Evolutionary conservation across 92 coral and sea anemone species (phyloP).

Genomic region (Porites divaricata): DNA sequence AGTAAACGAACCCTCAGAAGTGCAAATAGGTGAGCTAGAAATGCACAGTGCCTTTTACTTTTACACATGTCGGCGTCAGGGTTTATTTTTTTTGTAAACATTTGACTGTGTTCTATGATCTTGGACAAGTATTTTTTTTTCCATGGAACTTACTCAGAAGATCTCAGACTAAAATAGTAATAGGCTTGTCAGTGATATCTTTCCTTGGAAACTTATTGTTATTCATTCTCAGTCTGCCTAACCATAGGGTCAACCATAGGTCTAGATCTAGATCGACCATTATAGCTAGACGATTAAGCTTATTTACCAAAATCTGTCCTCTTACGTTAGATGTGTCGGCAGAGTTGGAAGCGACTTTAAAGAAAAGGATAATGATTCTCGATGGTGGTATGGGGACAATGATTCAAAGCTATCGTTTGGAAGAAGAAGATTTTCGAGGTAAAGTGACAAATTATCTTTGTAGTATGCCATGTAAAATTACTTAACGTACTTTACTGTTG

Average conservation of each 20-base stretch:
- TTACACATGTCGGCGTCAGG: too few species aligned
- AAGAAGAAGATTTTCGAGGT: constrained; percentile 93
- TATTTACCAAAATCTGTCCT: not conserved
- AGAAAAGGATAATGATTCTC: constrained; percentile 88
- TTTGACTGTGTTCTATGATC: too few species aligned
- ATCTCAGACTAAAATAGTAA: too few species aligned
- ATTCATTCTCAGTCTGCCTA: too few species aligned
- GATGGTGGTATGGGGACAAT: constrained; percentile 99
- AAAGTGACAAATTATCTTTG: not conserved
- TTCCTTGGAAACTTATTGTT: too few species aligned
- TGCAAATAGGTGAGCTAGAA: constrained; percentile 12
- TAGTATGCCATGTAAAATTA: not conserved
- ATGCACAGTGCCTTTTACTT: not conserved
- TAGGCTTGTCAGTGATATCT: too few species aligned
- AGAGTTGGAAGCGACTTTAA: constrained; percentile 77
- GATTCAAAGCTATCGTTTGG: constrained; percentile 85
- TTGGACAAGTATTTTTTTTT: too few species aligned
- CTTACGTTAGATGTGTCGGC: constrained; percentile 55
- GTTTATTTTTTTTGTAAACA: too few species aligned
- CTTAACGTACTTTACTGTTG: not conserved
- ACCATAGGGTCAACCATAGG: too few species aligned
- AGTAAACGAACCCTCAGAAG: constrained; percentile 22
- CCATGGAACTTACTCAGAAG: too few species aligned
- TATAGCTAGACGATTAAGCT: not conserved
- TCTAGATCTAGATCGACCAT: too few species aligned